Percentiles rank a stretch among this genome's conserved stretches.
Evolutionary conservation across 2,797 vertebrate species (phyloP).

Genomic region (Alexandromys oeconomus): DNA sequence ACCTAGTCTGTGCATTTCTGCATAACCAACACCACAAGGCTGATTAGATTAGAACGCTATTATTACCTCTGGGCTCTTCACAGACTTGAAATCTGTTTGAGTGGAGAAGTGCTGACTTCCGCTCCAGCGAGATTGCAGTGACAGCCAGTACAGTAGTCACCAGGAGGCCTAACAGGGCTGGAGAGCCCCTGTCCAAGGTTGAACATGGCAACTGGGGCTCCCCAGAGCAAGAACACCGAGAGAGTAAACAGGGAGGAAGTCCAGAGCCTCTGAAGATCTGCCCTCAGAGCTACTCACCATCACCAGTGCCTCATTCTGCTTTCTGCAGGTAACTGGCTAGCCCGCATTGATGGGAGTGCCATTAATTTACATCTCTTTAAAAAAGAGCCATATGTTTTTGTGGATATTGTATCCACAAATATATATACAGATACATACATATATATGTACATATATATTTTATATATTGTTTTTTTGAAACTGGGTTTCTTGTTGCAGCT

Average conservation of each 20-base stretch:
- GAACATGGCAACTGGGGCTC: not conserved
- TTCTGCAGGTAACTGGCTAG: not conserved
- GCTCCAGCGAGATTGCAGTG: not conserved
- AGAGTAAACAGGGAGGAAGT: not conserved
- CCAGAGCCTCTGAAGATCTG: not conserved
- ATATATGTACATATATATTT: too few species aligned
- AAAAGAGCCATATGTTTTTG: not conserved
- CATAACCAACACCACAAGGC: not conserved
- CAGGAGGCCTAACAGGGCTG: not conserved
- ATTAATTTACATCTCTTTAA: not conserved
- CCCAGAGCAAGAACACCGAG: not conserved
- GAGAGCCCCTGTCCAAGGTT: constrained; percentile 20
- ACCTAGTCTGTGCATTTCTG: not conserved
- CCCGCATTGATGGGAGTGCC: not conserved
- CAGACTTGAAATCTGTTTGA: not conserved
- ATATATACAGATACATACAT: too few species aligned
- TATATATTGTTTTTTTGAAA: too few species aligned
- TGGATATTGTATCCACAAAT: too few species aligned
- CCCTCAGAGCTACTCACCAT: not conserved
- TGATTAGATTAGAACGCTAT: not conserved
- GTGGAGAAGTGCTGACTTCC: not conserved
- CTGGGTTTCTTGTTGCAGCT: too few species aligned
- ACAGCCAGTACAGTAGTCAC: not conserved
- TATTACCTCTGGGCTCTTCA: not conserved
- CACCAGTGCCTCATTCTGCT: not conserved